Evolutionary conservation across 2,888 invertebrate species (phyloP), one percentile per base, ranked within the genome.

Genomic region (Caenorhabditis becei): DNA sequence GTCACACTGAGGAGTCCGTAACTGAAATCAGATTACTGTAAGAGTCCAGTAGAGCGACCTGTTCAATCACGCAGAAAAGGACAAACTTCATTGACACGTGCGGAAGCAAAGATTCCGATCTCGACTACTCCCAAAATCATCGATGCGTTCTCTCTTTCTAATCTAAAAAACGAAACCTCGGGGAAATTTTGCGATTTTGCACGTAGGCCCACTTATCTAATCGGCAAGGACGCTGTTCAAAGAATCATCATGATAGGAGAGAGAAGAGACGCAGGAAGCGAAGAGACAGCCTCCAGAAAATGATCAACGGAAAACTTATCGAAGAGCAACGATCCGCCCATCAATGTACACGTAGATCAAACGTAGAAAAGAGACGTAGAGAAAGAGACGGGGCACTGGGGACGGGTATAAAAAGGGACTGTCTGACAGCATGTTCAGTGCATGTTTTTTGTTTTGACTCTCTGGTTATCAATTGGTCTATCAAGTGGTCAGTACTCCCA

Each of bases 201-300:
- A 71, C 71, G 71, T 71, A 71, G 28, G 23, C 71, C 49, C 56
- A 23, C 58, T 37, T 66, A 26, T 58, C 61, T 47, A 56, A 67
- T 67, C 44, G 35, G n/a, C 8, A 49, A 58, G 56, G 35, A 35
- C 35, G 37, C 35, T 67, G 67, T 67, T 67, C 69, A 58, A 69
- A 69, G 49, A 69, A 69, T 70, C 69, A 49, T 44, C 14, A 37
- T 23, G 28, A 18, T 28, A 20, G n/a, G 49, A 44, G 32, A 37
- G 67, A 58, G 2, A 8, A 18, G 53, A 71, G 71, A 71, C 71
- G 54, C 71, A 71, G 71, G 41, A 51, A 41, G 8, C 1, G 35
- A 37, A 37, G 23, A 4, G 20, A 28, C 18, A 28, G 28, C 47
- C 67, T 56, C n/a, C 56, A 56, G 65, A 67, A 28, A 26, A 41